These are phyloP conservation scores for Drosophila nr. perissopoda DNA, from an alignment of 2,888 invertebrate species.

Conservation along the genomic window DNA sequence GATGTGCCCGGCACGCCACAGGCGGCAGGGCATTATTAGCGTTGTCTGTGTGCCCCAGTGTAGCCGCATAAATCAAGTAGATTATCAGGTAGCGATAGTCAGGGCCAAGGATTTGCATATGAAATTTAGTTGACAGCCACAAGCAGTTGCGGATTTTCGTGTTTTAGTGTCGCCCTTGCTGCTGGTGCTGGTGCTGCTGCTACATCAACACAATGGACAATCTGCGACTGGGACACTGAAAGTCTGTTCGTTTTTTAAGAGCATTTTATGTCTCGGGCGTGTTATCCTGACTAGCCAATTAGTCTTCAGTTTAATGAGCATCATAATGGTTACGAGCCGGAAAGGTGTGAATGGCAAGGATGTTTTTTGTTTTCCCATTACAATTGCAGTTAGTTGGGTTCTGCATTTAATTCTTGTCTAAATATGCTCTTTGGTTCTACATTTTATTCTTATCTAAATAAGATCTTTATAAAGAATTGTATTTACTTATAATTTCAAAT, in stretches of 20 bases:
- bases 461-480: background rate
- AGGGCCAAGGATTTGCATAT: conserved; percentile 74
- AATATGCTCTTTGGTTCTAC: background rate
- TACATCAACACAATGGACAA: conserved; percentile 1
- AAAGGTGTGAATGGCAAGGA: conserved; percentile 31
- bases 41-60: conserved; percentile 49
- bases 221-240: conserved; percentile 2
- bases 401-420: background rate
- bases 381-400: conserved; percentile 1
- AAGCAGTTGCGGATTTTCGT: conserved; percentile 57
- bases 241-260: conserved; percentile 19
- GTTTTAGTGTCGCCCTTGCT: conserved; percentile 23
- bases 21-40: conserved; percentile 63
- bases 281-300: conserved; percentile 48
- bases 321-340: conserved; percentile 22
- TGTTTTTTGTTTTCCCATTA: background rate
- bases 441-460: background rate
- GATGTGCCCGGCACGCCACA: conserved; percentile 63
- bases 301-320: conserved; percentile 43
- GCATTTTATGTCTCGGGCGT: conserved; percentile 19
- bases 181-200: conserved; percentile 3
- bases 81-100: conserved; percentile 78
- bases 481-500: background rate
- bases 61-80: conserved; percentile 73
- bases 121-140: conserved; percentile 76